phyloP scores from a whole-genome alignment of 1,140 invertebrate species.

The Acyrthosiphon pisum region DNA sequence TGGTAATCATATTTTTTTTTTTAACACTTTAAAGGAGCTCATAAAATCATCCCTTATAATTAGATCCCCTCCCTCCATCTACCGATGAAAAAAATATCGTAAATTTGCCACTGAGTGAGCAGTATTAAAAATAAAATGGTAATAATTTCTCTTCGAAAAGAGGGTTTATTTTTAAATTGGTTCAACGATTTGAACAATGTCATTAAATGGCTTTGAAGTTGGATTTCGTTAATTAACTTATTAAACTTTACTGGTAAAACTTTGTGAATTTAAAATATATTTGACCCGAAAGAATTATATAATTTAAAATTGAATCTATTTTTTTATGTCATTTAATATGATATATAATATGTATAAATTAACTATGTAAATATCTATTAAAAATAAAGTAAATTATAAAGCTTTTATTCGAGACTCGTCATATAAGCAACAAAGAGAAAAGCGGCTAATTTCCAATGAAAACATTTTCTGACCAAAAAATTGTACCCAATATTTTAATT shows the following conservation, averaged over 20 bases:
- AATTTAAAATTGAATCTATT: not conserved
- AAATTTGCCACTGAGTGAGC: not conserved
- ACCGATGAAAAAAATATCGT: not conserved
- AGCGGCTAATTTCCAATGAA: not conserved
- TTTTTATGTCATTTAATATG: not conserved
- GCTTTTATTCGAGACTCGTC: not conserved
- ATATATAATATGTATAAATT: too few relatives aligned
- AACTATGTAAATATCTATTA: not conserved
- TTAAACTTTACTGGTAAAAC: constrained; percentile 5
- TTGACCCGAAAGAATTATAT: not conserved
- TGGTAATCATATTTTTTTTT: not conserved
- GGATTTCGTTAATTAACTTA: not conserved
- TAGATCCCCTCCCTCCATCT: not conserved
- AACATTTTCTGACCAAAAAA: not conserved
- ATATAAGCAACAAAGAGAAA: not conserved
- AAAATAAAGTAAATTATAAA: not conserved
- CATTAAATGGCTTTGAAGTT: not conserved
- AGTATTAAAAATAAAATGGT: constrained; percentile 10
- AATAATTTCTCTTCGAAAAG: constrained; percentile 7
- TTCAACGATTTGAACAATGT: not conserved
- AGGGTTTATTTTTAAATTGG: constrained; percentile 6
- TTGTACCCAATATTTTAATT: not conserved
- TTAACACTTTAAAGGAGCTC: not conserved
- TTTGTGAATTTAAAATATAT: not conserved
- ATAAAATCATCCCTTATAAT: not conserved